A percentile compares a stretch with the other conserved stretches of the same genome.
Evolutionary conservation across 2,888 invertebrate genomes (phyloP).

Genomic region (Chamaedrilus cognettii): DNA sequence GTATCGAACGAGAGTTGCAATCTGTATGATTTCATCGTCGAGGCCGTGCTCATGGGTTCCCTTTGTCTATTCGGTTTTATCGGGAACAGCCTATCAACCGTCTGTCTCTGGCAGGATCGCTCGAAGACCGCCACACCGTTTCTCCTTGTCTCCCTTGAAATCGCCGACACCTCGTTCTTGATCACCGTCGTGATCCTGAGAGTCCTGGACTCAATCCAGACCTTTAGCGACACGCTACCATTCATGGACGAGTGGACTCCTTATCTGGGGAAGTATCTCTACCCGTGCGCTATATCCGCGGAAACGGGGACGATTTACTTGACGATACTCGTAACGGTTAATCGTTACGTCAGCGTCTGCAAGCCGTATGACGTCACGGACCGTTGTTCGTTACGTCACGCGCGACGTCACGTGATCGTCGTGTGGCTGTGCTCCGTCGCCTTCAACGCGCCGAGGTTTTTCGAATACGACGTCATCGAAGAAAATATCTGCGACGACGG

Average conservation of each 20-base stretch:
- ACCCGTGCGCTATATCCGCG: conserved; percentile 32
- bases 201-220: conserved; percentile 29
- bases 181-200: conserved; percentile 35
- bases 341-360: conserved; percentile 36
- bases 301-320: conserved; percentile 38
- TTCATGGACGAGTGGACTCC: conserved; percentile 19
- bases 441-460: conserved; percentile 30
- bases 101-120: conserved; percentile 36
- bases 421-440: conserved; percentile 30
- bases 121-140: conserved; percentile 41
- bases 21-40: conserved; percentile 37
- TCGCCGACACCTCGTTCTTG: conserved; percentile 40
- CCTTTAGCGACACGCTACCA: conserved; percentile 23
- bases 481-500: background rate
- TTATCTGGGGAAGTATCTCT: conserved; percentile 35
- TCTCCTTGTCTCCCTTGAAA: conserved; percentile 34
- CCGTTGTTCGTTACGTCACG: conserved; percentile 36
- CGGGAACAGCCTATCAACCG: conserved; percentile 39
- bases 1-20: conserved; percentile 19
- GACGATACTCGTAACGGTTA: conserved; percentile 39
- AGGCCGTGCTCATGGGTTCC: conserved; percentile 35
- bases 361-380: conserved; percentile 34
- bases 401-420: conserved; percentile 34
- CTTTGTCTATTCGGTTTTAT: conserved; percentile 37
- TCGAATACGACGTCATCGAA: conserved; percentile 7